Evolutionary conservation across 1,140 invertebrate genomes (phyloP).

Genomic region (Potamilus streckersoni): DNA sequence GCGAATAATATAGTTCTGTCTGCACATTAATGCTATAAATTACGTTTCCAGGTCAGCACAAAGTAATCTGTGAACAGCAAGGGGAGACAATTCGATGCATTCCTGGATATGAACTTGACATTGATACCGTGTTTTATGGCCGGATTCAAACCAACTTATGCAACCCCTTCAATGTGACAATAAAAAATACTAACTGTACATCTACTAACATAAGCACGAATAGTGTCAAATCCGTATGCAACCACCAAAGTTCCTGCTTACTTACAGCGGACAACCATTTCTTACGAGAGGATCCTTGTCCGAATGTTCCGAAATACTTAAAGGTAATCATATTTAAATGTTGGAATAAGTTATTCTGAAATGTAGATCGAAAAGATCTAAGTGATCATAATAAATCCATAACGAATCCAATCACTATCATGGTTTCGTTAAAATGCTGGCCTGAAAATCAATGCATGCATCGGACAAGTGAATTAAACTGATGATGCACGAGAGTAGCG

Average conservation of each 20-base stretch:
- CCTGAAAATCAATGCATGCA: too few relatives aligned
- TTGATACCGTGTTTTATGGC: slow-evolving; percentile 25
- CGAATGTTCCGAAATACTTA: slow-evolving; percentile 16
- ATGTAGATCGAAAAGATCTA: background rate
- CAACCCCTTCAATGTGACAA: slow-evolving; percentile 4
- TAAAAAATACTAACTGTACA: slow-evolving; percentile 5
- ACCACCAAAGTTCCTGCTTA: slow-evolving; percentile 22
- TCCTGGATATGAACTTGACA: slow-evolving; percentile 14
- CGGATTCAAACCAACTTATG: slow-evolving; percentile 1
- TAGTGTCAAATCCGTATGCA: slow-evolving; percentile 12
- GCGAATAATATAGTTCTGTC: too few relatives aligned
- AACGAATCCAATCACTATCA: background rate
- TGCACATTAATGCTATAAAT: too few relatives aligned
- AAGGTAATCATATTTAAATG: slow-evolving; percentile 1
- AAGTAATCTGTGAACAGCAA: slow-evolving; percentile 9
- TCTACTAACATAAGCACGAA: slow-evolving; percentile 1
- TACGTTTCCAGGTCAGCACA: too few relatives aligned
- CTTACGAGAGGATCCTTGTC: slow-evolving; percentile 17
- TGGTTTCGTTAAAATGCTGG: background rate
- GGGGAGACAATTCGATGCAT: slow-evolving; percentile 2
- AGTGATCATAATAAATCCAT: background rate
- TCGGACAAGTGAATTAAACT: too few relatives aligned
- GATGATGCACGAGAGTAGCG: too few relatives aligned
- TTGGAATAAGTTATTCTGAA: background rate
- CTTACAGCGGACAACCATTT: slow-evolving; percentile 1